A percentile compares a stretch with the other conserved stretches of the same genome.
Evolutionary conservation across 2,797 vertebrate genomes (phyloP).

Genomic region (Aythya fuligula): DNA sequence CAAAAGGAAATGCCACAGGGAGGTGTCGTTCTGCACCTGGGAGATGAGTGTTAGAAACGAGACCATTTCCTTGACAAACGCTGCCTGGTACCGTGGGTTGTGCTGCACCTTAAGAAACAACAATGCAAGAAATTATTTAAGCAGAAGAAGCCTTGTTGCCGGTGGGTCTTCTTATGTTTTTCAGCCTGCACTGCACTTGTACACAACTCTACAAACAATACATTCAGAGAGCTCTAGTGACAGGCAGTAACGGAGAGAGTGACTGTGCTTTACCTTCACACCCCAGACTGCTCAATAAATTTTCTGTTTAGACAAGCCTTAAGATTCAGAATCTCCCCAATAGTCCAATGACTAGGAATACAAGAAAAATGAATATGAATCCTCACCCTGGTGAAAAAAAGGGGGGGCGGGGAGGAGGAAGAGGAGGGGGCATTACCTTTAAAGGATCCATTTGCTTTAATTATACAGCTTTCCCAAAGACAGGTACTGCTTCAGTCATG

Average conservation of each 20-base stretch:
- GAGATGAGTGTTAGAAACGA: slow-evolving; percentile 66
- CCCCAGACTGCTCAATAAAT: slow-evolving; percentile 18
- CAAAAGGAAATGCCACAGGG: slow-evolving; percentile 79
- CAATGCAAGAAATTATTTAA: slow-evolving; percentile 18
- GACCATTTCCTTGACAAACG: slow-evolving; percentile 68
- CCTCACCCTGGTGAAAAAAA: not conserved
- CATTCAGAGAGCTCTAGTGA: not conserved
- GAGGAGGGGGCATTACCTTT: not conserved
- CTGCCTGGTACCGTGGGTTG: slow-evolving; percentile 71
- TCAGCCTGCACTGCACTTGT: not conserved
- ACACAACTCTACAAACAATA: not conserved
- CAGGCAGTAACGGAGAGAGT: slow-evolving; percentile 12
- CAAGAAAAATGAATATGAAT: slow-evolving; percentile 14
- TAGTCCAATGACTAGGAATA: not conserved
- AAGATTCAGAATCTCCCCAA: not conserved
- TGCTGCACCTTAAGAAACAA: slow-evolving; percentile 70
- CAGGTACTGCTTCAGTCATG: not conserved
- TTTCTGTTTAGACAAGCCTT: slow-evolving; percentile 22
- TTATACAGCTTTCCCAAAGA: slow-evolving; percentile 35
- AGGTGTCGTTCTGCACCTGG: slow-evolving; percentile 75
- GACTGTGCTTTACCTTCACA: slow-evolving; percentile 44
- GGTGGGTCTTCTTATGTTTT: not conserved
- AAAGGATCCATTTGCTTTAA: slow-evolving; percentile 43
- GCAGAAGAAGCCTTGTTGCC: not conserved
- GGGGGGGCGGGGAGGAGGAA: too few species aligned